Evolutionary conservation across 1,140 invertebrate genomes (phyloP).

Genomic region (Trichogramma pretiosum): DNA sequence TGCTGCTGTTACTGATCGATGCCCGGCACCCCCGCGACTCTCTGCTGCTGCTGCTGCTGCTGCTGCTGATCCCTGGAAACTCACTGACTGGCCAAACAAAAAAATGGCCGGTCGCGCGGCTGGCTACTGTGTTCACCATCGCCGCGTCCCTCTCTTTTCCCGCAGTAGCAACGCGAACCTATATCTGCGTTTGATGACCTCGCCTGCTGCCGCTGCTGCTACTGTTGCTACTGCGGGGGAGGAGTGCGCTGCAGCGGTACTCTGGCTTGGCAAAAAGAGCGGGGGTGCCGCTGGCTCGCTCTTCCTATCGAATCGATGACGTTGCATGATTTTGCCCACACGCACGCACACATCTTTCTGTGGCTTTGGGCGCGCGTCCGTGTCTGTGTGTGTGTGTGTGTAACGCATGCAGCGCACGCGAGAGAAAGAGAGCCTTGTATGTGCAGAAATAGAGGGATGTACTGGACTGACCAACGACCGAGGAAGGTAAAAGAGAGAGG

Average conservation of each 20-base stretch:
- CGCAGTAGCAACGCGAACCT: constrained; percentile 38
- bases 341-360: constrained; percentile 7
- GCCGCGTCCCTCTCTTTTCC: constrained; percentile 5
- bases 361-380: not conserved
- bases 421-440: no score
- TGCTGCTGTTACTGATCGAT: constrained; percentile 46
- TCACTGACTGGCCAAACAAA: constrained; percentile 48
- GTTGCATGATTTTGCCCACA: constrained; percentile 32
- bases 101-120: constrained; percentile 42
- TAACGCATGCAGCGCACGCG: no score
- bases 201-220: constrained; percentile 18
- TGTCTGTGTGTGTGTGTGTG: no score
- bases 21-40: constrained; percentile 34
- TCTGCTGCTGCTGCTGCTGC: constrained; percentile 11
- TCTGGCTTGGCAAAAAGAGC: not conserved
- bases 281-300: constrained; percentile 22
- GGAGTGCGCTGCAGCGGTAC: not conserved
- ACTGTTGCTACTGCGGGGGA: not conserved
- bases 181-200: constrained; percentile 46
- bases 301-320: constrained; percentile 31
- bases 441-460: no score
- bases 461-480: no score
- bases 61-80: constrained; percentile 44
- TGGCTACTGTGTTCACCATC: constrained; percentile 21
- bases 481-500: no score